These are phyloP conservation scores for Tetraodon nigroviridis DNA, from an alignment of 2,113 vertebrate genomes.

Conservation along the genomic window DNA sequence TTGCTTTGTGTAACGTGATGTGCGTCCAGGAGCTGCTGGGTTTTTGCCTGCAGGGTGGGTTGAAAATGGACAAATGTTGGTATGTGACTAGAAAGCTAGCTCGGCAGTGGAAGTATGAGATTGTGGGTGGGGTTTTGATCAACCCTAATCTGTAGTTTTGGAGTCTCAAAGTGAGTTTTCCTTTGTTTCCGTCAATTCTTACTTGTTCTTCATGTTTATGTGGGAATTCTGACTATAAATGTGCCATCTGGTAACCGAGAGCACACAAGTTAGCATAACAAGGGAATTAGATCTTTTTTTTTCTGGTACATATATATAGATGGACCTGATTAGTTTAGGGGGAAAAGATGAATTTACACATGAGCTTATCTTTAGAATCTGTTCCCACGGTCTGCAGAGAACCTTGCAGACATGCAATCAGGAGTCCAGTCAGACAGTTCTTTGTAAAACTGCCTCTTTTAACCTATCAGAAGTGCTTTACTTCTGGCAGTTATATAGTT, in stretches of 20 bases:
- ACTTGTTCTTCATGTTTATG: too few relatives aligned
- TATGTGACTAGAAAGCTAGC: slow-evolving; percentile 11
- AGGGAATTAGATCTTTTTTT: too few relatives aligned
- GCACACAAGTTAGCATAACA: too few relatives aligned
- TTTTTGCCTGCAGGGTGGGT: slow-evolving; percentile 8
- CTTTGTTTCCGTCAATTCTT: background rate
- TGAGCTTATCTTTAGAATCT: slow-evolving; percentile 22
- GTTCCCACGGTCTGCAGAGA: slow-evolving; percentile 11
- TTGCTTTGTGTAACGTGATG: slow-evolving; percentile 61
- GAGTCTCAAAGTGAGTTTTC: slow-evolving; percentile 11
- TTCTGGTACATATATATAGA: too few relatives aligned
- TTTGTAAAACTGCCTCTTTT: slow-evolving; percentile 49
- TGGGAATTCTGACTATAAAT: too few relatives aligned
- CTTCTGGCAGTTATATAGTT: slow-evolving; percentile 17
- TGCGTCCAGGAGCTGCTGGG: slow-evolving; percentile 16
- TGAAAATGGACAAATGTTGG: slow-evolving; percentile 2
- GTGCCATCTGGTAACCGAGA: too few relatives aligned
- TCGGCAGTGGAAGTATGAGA: slow-evolving; percentile 38
- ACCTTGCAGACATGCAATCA: slow-evolving; percentile 7
- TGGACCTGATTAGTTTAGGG: too few relatives aligned
- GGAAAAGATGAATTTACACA: slow-evolving; percentile 28
- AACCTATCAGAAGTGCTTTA: slow-evolving; percentile 56
- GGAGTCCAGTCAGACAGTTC: slow-evolving; percentile 34
- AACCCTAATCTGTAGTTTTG: slow-evolving; percentile 33
- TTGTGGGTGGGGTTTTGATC: slow-evolving; percentile 35